phyloP scores from a whole-genome alignment of 2,888 invertebrate genomes.

The Trachelus iudaicus region DNA sequence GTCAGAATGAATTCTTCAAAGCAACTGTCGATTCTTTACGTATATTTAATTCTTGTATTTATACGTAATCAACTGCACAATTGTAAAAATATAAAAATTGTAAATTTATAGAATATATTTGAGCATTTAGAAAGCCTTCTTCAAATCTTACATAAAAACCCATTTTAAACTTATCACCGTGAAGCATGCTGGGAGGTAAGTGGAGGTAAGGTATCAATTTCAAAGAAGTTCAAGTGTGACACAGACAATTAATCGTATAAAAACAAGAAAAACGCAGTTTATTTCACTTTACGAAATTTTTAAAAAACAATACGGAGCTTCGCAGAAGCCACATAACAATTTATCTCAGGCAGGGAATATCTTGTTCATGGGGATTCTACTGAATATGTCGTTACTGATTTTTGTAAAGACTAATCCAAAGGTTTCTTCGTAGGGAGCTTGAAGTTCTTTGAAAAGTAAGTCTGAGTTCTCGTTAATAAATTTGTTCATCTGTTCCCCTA shows the following conservation, averaged over 20 bases:
- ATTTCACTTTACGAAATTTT: background rate
- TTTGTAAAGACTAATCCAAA: conserved; percentile 76
- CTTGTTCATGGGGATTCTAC: conserved; percentile 74
- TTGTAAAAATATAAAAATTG: background rate
- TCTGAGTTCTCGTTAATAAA: conserved; percentile 78
- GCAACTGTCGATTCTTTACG: background rate
- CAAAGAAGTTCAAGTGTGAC: background rate
- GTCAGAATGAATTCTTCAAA: background rate
- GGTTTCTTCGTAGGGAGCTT: conserved; percentile 75
- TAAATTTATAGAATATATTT: background rate
- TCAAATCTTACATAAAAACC: background rate
- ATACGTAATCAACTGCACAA: background rate
- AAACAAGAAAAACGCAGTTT: background rate
- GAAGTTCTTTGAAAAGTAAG: conserved; percentile 75
- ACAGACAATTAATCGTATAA: background rate
- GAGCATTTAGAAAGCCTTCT: background rate
- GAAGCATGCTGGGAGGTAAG: background rate
- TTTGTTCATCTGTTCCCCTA: conserved; percentile 72
- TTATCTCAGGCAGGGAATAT: conserved; percentile 68
- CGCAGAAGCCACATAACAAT: background rate
- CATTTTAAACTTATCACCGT: background rate
- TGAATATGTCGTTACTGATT: conserved; percentile 76
- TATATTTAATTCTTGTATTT: background rate
- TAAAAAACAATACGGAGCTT: background rate
- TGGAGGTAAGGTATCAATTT: background rate